These are phyloP conservation scores for Yponomeuta cagnagella DNA, from an alignment of 2,888 invertebrate genomes.

Conservation along the genomic window DNA sequence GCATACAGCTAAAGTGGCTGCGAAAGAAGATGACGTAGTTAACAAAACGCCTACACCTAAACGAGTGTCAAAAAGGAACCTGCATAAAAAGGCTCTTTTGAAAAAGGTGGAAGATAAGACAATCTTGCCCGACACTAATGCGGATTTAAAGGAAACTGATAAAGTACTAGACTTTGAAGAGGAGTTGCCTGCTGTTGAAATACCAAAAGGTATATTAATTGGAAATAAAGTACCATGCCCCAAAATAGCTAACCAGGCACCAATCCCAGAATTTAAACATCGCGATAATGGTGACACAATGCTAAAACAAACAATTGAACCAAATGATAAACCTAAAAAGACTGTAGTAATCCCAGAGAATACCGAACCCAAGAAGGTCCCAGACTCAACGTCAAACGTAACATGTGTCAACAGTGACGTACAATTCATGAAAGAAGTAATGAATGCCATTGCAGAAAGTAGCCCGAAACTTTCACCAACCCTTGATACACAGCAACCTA, in stretches of 20 bases:
- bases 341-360: not conserved
- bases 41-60: slow-evolving; percentile 5
- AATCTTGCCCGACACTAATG: not conserved
- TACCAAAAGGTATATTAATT: not conserved
- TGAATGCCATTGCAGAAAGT: not conserved
- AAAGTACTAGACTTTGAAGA: slow-evolving; percentile 34
- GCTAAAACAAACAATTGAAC: not conserved
- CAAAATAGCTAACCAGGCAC: not conserved
- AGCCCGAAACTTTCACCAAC: not conserved
- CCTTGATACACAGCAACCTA: not conserved
- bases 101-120: slow-evolving; percentile 18
- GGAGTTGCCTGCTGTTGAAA: slow-evolving; percentile 23
- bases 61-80: slow-evolving; percentile 17
- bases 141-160: not conserved
- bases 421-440: not conserved
- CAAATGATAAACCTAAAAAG: not conserved
- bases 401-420: not conserved
- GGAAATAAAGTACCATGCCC: not conserved
- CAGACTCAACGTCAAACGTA: not conserved
- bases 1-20: not conserved
- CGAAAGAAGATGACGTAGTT: not conserved
- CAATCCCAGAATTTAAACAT: not conserved
- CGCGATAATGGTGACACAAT: not conserved
- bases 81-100: not conserved
- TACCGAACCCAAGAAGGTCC: not conserved